Base-by-base conservation (phyloP, 2,113 vertebrate species). In the Dipodomys ordii region DNA sequence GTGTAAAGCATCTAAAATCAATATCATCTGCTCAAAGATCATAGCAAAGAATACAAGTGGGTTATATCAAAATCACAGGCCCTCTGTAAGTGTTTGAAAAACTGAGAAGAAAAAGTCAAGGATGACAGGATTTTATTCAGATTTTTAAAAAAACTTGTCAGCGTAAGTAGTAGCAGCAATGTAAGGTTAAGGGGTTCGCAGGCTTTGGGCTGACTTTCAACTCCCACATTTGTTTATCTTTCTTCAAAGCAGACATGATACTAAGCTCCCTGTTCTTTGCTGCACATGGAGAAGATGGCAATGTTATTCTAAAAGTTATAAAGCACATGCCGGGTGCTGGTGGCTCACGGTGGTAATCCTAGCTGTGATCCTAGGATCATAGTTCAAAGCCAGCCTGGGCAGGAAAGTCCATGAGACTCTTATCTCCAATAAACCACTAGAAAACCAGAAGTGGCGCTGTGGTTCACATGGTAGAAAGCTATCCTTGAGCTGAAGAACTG, bases 1-100 rank as follows among this genome's bases (percentile, higher is more conserved):
- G 39, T 83, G 30, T 83, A 79, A 92, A 82, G 79, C 30, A 76
- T 44, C 81, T 95, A 96, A 87, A 91, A 64, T 91, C 78, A 76
- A n/a, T 53, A 77, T 44, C 53, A 88, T 80, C 77, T 85, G 69
- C 74, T 93, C 67, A 64, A 44, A 90, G 73, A 65, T 86, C 82
- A 72, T 6, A 77, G 28, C 22, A 46, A 83, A 80, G 44, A 90
- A 91, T 53, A 88, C 82, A 79, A 69, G 62, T 67, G 53, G 19
- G 18, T 77, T 78, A 53, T 57, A 80, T 27, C 46, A 88, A 82
- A 96, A 62, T 49, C 73, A 20, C 16, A 67, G 30, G 22, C 46
- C 81, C 67, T 20, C 62, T 35, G 62, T 57, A 84, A 90, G 82
- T 69, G n/a, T 35, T 76, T 60, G 28, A 30, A 13, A 92, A 91